These are phyloP conservation scores for Epinephelus moara DNA, from an alignment of 2,113 vertebrate species.

Conservation along the genomic window DNA sequence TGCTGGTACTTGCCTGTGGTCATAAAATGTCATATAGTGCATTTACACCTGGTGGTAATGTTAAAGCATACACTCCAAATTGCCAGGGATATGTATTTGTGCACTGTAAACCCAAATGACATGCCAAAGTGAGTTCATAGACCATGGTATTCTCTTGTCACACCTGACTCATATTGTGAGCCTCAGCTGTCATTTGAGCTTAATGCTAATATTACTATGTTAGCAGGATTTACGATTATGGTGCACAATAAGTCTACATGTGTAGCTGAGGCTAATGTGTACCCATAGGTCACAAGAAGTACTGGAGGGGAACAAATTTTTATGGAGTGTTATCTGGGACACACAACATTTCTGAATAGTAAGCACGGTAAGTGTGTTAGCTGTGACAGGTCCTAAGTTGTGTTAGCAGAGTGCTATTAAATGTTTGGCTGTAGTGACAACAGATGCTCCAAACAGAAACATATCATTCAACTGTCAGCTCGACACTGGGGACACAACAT, in stretches of 20 bases:
- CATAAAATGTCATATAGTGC: neutral
- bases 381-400: neutral
- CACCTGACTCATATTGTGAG: neutral
- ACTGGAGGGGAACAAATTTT: no score
- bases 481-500: neutral
- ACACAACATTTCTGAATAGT: neutral
- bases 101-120: slow-evolving; percentile 3
- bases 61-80: neutral
- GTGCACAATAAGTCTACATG: no score
- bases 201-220: neutral
- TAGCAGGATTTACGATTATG: no score
- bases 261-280: no score
- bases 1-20: neutral
- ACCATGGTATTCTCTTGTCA: neutral
- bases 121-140: slow-evolving; percentile 5
- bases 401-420: neutral
- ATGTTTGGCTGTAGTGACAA: neutral
- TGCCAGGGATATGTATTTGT: neutral
- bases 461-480: slow-evolving; percentile 2
- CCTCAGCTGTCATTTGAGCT: neutral
- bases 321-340: no score
- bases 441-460: slow-evolving; percentile 14
- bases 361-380: neutral
- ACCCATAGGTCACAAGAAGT: no score
- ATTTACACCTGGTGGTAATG: neutral